These are phyloP conservation scores for Teleopsis dalmanni DNA, from an alignment of 1,140 invertebrate species.

Conservation along the genomic window DNA sequence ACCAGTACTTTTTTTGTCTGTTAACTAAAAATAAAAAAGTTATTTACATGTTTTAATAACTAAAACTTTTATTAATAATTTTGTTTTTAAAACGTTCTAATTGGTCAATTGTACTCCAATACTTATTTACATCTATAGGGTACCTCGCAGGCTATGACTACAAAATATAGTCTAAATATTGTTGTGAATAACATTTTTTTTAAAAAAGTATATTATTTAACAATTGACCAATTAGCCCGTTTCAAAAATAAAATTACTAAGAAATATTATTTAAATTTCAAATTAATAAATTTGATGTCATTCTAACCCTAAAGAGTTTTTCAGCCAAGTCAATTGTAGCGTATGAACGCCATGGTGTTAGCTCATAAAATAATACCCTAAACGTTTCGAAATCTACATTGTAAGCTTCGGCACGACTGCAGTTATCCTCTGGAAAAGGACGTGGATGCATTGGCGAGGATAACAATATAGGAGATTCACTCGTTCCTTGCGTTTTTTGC, in stretches of 20 bases:
- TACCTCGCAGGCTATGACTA: no score
- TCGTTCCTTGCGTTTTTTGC: slow-evolving; percentile 25
- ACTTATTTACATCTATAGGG: no score
- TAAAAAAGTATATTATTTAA: no score
- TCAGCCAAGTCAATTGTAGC: slow-evolving; percentile 69
- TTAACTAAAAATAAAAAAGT: no score
- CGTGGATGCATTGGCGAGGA: slow-evolving; percentile 16
- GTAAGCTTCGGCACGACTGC: slow-evolving; percentile 65
- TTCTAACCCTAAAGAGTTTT: slow-evolving; percentile 77
- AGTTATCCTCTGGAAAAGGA: slow-evolving; percentile 7
- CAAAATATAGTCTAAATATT: no score
- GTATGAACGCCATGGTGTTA: slow-evolving; percentile 85
- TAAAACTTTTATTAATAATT: no score
- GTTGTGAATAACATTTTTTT: no score
- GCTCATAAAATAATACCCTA: slow-evolving; percentile 69
- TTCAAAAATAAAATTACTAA: not conserved
- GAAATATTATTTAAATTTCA: not conserved
- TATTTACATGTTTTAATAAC: no score
- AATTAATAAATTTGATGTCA: not conserved
- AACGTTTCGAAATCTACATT: slow-evolving; percentile 87
- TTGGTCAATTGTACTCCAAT: no score
- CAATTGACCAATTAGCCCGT: no score
- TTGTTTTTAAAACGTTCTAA: no score
- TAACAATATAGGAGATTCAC: slow-evolving; percentile 30
- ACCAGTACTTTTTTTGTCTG: slow-evolving; percentile 75